Percentiles rank a stretch among this genome's conserved stretches.
phyloP scores from a whole-genome alignment of 2,888 invertebrate species.

The Rhopalosiphum nymphaeae region DNA sequence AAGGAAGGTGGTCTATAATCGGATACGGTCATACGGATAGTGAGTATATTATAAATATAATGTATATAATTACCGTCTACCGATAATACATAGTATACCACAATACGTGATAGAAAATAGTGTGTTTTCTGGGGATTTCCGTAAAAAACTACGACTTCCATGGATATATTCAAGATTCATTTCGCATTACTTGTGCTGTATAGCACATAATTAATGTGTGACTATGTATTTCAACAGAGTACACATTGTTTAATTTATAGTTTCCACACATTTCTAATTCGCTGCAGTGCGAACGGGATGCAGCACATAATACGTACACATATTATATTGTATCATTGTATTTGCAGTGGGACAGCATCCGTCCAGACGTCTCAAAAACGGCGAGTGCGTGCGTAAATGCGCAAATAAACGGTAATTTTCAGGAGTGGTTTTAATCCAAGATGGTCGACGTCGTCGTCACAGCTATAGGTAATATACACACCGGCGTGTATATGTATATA shows the following conservation, averaged over 20 bases:
- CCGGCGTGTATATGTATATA: neutral
- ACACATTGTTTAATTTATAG: neutral
- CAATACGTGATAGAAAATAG: neutral
- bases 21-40: neutral
- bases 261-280: neutral
- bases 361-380: neutral
- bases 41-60: too few relatives aligned
- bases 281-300: neutral
- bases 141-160: neutral
- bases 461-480: neutral
- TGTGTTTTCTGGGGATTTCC: neutral
- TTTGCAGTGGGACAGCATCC: neutral
- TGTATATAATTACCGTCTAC: too few relatives aligned
- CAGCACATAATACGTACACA: neutral
- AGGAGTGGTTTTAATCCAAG: conserved; percentile 41
- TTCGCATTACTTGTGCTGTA: neutral
- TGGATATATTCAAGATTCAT: neutral
- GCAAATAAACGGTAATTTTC: conserved; percentile 31
- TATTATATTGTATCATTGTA: neutral
- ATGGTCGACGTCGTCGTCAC: neutral
- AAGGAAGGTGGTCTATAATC: neutral
- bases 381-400: neutral
- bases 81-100: neutral
- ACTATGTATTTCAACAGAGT: neutral
- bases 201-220: neutral